Percentiles rank a stretch among this genome's conserved stretches.
phyloP scores from a whole-genome alignment of 2,888 invertebrate genomes.

The Leptodirus hochenwartii region DNA sequence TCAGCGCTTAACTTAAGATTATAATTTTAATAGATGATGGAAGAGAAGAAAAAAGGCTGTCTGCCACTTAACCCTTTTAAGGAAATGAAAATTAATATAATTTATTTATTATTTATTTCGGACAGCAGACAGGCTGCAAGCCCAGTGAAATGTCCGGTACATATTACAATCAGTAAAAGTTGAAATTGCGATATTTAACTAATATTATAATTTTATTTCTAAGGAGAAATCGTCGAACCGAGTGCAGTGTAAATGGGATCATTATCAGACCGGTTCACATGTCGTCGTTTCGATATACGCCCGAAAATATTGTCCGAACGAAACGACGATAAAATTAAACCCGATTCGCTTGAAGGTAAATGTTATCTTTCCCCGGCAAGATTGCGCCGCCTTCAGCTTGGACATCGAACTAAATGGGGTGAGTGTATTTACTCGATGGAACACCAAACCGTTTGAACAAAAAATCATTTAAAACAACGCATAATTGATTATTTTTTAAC shows the following conservation, averaged over 20 bases:
- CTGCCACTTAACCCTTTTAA: no score
- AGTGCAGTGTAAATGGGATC: slow-evolving; percentile 69
- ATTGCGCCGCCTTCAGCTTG: slow-evolving; percentile 47
- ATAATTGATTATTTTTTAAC: slow-evolving; percentile 17
- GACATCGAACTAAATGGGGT: slow-evolving; percentile 73
- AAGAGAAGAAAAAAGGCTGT: no score
- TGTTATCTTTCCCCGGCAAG: slow-evolving; percentile 61
- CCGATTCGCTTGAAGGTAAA: slow-evolving; percentile 60
- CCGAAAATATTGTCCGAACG: slow-evolving; percentile 68
- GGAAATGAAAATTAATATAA: no score
- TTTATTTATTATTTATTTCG: no score
- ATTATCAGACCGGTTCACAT: slow-evolving; percentile 80
- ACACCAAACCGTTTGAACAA: not conserved
- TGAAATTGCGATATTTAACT: no score
- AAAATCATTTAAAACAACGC: slow-evolving; percentile 7
- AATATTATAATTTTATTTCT: slow-evolving; percentile 16
- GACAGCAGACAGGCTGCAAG: no score
- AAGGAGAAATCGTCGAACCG: slow-evolving; percentile 31
- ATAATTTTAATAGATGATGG: no score
- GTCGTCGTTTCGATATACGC: slow-evolving; percentile 82
- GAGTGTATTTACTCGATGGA: slow-evolving; percentile 22
- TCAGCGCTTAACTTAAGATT: no score
- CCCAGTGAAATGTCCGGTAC: no score
- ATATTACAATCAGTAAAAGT: no score
- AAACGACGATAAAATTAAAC: slow-evolving; percentile 62